Percentiles rank a stretch among this genome's conserved stretches.
These are phyloP conservation scores for Magallana gigas DNA, from an alignment of 1,140 invertebrate genomes.

Conservation along the genomic window DNA sequence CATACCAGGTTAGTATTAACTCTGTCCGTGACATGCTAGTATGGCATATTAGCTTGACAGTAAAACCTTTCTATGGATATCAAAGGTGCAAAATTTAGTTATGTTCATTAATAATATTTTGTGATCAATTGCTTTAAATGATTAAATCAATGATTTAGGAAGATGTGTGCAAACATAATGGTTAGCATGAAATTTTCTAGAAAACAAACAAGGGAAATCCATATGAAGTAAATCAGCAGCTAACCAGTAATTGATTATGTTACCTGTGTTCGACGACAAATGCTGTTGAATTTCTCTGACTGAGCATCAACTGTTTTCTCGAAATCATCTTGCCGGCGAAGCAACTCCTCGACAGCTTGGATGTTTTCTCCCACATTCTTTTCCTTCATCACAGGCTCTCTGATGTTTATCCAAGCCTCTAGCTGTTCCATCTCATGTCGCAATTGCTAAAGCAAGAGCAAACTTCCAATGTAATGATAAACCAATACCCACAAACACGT, in stretches of 20 bases:
- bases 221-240: no score
- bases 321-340: constrained; percentile 99
- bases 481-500: background rate
- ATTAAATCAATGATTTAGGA: no score
- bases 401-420: constrained; percentile 98
- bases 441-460: constrained; percentile 82
- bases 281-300: constrained; percentile 96
- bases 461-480: background rate
- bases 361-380: constrained; percentile 97
- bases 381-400: constrained; percentile 95
- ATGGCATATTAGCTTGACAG: no score
- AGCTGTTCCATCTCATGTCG: constrained; percentile 95
- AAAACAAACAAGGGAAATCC: no score
- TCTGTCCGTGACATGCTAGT: no score
- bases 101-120: no score
- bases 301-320: constrained; percentile 98
- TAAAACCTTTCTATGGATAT: no score
- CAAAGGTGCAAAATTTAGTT: no score
- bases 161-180: no score
- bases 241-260: constrained; percentile 54
- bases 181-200: no score
- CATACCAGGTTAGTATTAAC: background rate
- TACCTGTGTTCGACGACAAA: constrained; percentile 92
- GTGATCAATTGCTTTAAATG: no score
- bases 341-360: constrained; percentile 96